A percentile compares a stretch with the other conserved stretches of the same genome.
phyloP scores from a whole-genome alignment of 2,888 invertebrate genomes.

The Acronicta leporina region DNA sequence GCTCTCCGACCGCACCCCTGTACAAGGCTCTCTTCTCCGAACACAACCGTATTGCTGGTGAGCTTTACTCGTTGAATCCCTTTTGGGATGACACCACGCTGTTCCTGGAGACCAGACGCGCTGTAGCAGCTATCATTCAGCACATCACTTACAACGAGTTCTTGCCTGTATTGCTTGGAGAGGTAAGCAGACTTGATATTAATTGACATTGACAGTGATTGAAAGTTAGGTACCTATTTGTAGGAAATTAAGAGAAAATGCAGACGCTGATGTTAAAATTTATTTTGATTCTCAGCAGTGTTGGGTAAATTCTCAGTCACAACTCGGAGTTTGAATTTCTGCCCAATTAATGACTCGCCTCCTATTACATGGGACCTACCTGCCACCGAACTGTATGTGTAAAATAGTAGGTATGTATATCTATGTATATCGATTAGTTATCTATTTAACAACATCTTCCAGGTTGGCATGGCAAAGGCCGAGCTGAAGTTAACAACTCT shows the following conservation, averaged over 20 bases:
- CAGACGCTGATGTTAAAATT: too few relatives aligned
- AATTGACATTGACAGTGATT: too few relatives aligned
- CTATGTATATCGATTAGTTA: too few relatives aligned
- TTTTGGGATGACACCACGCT: conserved; percentile 94
- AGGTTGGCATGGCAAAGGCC: conserved; percentile 90
- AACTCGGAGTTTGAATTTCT: too few relatives aligned
- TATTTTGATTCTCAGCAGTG: too few relatives aligned
- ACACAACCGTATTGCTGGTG: conserved; percentile 94
- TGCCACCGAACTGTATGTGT: too few relatives aligned
- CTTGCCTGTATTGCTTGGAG: conserved; percentile 93
- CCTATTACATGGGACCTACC: too few relatives aligned
- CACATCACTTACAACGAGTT: conserved; percentile 96
- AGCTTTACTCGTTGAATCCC: conserved; percentile 91
- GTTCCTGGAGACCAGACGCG: conserved; percentile 93
- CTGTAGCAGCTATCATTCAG: conserved; percentile 94
- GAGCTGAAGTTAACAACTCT: conserved; percentile 90
- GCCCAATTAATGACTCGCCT: too few relatives aligned
- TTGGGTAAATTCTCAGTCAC: too few relatives aligned
- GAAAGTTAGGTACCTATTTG: too few relatives aligned
- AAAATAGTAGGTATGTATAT: too few relatives aligned
- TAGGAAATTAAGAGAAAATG: too few relatives aligned
- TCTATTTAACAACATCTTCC: conserved; percentile 2
- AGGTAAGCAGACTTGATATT: conserved; percentile 81
- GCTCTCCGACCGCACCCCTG: conserved; percentile 91
- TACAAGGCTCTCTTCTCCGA: conserved; percentile 93